Conservation (phyloP, 2,888 invertebrate genomes). For the Loripinus fragilis region DNA sequence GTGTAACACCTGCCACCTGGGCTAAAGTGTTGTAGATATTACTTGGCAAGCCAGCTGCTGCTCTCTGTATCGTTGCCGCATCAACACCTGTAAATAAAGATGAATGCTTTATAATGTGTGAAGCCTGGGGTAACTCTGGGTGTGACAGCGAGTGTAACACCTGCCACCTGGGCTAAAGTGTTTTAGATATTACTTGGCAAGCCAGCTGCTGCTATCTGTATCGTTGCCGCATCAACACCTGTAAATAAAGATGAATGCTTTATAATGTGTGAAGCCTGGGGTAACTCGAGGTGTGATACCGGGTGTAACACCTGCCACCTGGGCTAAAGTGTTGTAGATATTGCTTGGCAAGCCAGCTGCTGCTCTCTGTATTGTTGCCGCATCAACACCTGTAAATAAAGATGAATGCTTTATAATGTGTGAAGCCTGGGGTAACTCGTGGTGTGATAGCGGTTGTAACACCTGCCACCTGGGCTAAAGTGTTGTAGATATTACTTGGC, state of each 20-base stretch:
- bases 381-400: conserved; percentile 70
- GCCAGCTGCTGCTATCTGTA: conserved; percentile 89
- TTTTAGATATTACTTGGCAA: conserved; percentile 89
- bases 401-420: too few species aligned
- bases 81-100: conserved; percentile 68
- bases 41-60: conserved; percentile 88
- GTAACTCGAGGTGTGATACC: conserved; percentile 59
- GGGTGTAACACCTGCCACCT: conserved; percentile 88
- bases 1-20: conserved; percentile 88
- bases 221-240: conserved; percentile 84
- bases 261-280: conserved; percentile 64
- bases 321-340: conserved; percentile 89
- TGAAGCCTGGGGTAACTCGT: conserved; percentile 61
- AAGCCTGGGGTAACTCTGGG: conserved; percentile 62
- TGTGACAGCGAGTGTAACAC: conserved; percentile 83
- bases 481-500: conserved; percentile 89
- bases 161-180: conserved; percentile 89
- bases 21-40: conserved; percentile 89
- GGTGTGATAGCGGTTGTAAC: conserved; percentile 83
- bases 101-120: too few species aligned
- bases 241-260: background rate
- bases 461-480: conserved; percentile 89
- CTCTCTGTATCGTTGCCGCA: conserved; percentile 87
- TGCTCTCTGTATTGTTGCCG: conserved; percentile 87
- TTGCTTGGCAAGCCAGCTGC: conserved; percentile 89